Conservation (phyloP, 2,113 vertebrate species). For the Oncorhynchus kisutch region DNA sequence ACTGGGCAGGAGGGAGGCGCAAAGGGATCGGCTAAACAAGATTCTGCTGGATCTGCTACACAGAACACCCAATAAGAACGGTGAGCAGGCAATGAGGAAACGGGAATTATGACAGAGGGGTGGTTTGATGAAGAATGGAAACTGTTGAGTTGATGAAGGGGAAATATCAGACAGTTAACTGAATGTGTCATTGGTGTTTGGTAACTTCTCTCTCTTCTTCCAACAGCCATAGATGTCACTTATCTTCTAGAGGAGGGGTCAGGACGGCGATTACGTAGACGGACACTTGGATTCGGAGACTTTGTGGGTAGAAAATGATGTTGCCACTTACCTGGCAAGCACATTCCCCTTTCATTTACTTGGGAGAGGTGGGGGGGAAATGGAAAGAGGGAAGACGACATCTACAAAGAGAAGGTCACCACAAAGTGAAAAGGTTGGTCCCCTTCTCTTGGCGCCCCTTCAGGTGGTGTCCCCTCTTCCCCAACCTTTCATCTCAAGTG, state of each 20-base stretch:
- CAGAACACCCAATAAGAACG: constrained; percentile 93
- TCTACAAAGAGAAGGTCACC: constrained; percentile 24
- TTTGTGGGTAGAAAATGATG: constrained; percentile 88
- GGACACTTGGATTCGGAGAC: constrained; percentile 85
- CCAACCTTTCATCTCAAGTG: constrained; percentile 47
- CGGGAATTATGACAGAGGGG: constrained; percentile 42
- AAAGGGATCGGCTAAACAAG: constrained; percentile 93
- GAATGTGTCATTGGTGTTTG: too few species aligned
- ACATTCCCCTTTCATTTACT: background rate
- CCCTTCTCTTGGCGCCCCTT: constrained; percentile 21
- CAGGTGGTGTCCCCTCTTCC: constrained; percentile 52
- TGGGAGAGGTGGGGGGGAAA: constrained; percentile 43
- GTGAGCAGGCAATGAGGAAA: constrained; percentile 84
- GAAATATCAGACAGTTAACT: too few species aligned
- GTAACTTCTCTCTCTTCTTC: constrained; percentile 31
- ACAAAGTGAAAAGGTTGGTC: constrained; percentile 35
- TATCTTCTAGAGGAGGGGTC: constrained; percentile 96
- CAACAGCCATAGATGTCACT: constrained; percentile 93
- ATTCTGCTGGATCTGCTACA: constrained; percentile 91
- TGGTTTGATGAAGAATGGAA: too few species aligned
- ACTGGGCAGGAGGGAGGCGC: constrained; percentile 81
- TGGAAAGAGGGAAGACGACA: constrained; percentile 39
- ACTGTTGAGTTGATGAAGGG: too few species aligned
- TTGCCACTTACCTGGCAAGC: background rate
- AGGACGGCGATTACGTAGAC: constrained; percentile 86